Base-by-base conservation (phyloP, 1,140 invertebrate genomes). In the Samia ricini region DNA sequence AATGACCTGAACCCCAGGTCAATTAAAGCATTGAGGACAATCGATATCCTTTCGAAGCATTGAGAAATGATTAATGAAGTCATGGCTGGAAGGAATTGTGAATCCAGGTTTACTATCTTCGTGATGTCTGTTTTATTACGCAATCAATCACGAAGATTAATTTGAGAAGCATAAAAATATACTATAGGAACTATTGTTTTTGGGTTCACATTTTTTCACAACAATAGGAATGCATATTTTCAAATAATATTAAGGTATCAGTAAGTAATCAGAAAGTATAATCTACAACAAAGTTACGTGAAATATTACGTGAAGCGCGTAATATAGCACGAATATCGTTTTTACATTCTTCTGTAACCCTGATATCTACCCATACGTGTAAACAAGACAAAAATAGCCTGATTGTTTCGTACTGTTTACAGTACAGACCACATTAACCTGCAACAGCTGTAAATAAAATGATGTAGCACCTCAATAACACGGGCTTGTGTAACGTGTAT, bases 401-500 rank as follows among this genome's bases (percentile, higher is more conserved):
- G 76, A 79, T 85, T 83, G 83, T 85, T 85, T 83, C 78, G 58
- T 81, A 56, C 64, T 76, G 79, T 89, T 81, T 79, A 85, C 76
- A 77, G 74, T 75, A 71, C 74, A 68, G 67, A 64, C 76, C 74
- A 74, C 82, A 85, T 85, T 83, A 86, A 84, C 81, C 81, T 84
- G 82, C 76, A 77, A 77, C 72, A 69, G 72, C 74, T 71, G 78
- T 87, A 89, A 89, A 89, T 89, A 87, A 83, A 81, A 88, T 88
- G 85, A 89, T 89, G 83, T 81, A 89, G 76, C 77, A 72, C 77
- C 74, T 79, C 69, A 80, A 85, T 85, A 86, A 81, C 83, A 78
- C 83, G 80, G 71, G 71, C 72, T 69, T 69, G 74, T 77, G 74
- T 81, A 81, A 76, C 74, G 81, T 74, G 64, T 80, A 48, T 48